A percentile compares a stretch with the other conserved stretches of the same genome.
Conservation (phyloP, 2,113 vertebrate species). For the Tauraco erythrolophus region DNA sequence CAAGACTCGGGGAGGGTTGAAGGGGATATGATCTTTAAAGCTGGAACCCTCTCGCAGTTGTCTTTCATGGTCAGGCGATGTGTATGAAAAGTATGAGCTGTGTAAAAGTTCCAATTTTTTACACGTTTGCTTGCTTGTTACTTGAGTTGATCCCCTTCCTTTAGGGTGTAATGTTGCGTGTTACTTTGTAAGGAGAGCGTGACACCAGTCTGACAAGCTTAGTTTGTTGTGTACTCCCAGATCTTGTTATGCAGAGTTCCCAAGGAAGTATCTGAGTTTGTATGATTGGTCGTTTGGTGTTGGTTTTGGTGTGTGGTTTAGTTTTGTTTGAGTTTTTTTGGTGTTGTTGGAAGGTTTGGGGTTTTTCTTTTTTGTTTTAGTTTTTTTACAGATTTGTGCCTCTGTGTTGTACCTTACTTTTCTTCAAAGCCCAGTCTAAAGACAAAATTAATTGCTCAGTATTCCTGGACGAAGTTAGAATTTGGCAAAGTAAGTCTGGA, state of each 20-base stretch:
- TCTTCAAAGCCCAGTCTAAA: not conserved
- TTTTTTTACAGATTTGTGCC: not conserved
- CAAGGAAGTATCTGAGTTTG: not conserved
- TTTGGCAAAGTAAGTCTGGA: not conserved
- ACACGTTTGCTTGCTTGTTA: not conserved
- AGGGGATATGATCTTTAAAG: not conserved
- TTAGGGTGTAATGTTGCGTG: not conserved
- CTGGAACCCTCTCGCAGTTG: not conserved
- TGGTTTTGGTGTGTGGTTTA: too few species aligned
- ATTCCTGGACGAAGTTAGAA: not conserved
- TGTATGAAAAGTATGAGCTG: not conserved
- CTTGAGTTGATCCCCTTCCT: not conserved
- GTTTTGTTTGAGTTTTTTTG: not conserved
- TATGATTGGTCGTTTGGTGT: too few species aligned
- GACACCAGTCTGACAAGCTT: not conserved
- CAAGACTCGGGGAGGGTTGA: rapidly evolving
- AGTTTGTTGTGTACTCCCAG: not conserved
- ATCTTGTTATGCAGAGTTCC: not conserved
- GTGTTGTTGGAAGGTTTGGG: not conserved
- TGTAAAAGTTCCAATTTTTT: not conserved
- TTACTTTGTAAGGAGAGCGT: not conserved
- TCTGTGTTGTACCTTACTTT: not conserved
- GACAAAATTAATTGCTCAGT: not conserved
- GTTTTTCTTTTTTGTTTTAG: not conserved
- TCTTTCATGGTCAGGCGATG: not conserved